phyloP scores from a whole-genome alignment of 2,797 vertebrate genomes.

The Toxotes lorentzi region DNA sequence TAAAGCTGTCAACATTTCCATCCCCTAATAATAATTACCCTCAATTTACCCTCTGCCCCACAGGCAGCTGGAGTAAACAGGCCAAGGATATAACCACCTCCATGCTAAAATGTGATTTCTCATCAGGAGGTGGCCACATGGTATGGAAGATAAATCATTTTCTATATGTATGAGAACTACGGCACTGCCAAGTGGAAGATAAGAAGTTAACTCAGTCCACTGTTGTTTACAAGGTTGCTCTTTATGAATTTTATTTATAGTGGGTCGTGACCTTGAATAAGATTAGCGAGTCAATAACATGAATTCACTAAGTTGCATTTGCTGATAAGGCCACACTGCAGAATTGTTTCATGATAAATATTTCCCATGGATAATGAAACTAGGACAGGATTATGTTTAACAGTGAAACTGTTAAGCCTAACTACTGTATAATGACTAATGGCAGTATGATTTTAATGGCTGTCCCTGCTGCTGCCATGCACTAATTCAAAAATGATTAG shows the following conservation, averaged over 20 bases:
- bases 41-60: conserved; percentile 74
- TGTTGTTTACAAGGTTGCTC: conserved; percentile 72
- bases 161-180: conserved; percentile 65
- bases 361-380: conserved; percentile 70
- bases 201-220: conserved; percentile 63
- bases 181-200: conserved; percentile 56
- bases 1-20: conserved; percentile 73
- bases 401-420: conserved; percentile 66
- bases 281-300: conserved; percentile 75
- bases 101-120: conserved; percentile 68
- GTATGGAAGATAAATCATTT: conserved; percentile 77
- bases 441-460: conserved; percentile 70
- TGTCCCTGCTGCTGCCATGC: conserved; percentile 59
- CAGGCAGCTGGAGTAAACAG: conserved; percentile 71
- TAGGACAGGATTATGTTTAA: conserved; percentile 67
- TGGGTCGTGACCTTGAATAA: conserved; percentile 72
- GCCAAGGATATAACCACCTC: conserved; percentile 69
- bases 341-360: conserved; percentile 69
- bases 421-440: conserved; percentile 72
- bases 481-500: conserved; percentile 71
- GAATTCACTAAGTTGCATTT: conserved; percentile 61
- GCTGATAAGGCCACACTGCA: conserved; percentile 67
- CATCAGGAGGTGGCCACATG: conserved; percentile 76
- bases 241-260: conserved; percentile 75
- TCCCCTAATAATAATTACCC: conserved; percentile 81